Base-by-base conservation (phyloP, 2,797 vertebrate genomes). In the Acanthurus tractus region DNA sequence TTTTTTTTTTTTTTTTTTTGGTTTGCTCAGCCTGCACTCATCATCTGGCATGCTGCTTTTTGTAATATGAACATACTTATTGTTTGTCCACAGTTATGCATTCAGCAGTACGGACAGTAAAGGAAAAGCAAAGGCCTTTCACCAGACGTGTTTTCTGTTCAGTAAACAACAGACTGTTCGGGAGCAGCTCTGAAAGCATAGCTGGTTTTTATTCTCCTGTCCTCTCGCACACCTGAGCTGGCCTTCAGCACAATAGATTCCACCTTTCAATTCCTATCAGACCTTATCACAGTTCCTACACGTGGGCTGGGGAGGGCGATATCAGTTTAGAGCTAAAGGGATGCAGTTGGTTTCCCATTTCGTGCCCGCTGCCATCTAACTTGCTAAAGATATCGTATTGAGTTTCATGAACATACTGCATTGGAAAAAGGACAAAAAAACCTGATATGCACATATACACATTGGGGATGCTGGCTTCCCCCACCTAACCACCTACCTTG, bases 401-500 rank as follows among this genome's bases (percentile, higher is more conserved):
- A 90, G 86, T 91, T 88, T 79, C 83, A 87, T 76, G 73, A 80
- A 86, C 72, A 86, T 66, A 71, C 49, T 82, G 69, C 78, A 91
- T 79, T 77, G 70, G 74, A 74, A 78, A 76, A 42, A 48, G 50
- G 71, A 75, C 63, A 36, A 75, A 63, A 71, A 68, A 70, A 68
- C 74, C 63, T 62, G 34, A 84, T 55, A 65, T 59, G 46, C 81
- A 79, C 61, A 79, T 63, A 65, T 25, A 65, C 64, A 75, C 52
- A 17, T 17, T 45, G n/a, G 64, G 67, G 46, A 78, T 42, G 40
- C 69, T 49, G 22, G 34, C 68, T 71, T 66, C 73, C 70, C 67
- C 59, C 48, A 57, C 66, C 75, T 68, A 59, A 38, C 72, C 76
- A 76, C 69, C 82, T 82, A 84, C 71, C 78, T 70, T 80, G 88